Conservation (phyloP, 2,888 invertebrate species). For the Drosophila monieri region DNA sequence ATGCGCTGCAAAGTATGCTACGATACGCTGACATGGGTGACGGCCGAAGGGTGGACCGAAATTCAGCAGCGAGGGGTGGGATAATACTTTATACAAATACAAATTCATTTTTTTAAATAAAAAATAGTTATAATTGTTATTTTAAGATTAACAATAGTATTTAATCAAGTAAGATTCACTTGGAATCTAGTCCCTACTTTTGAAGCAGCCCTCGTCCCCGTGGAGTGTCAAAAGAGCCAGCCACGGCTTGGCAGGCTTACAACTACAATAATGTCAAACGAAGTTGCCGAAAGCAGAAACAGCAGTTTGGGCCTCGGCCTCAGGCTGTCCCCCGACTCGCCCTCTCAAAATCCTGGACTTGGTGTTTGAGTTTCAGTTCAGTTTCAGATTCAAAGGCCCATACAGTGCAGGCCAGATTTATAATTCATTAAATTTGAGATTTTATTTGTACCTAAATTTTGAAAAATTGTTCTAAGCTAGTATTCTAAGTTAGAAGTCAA, state of each 20-base stretch:
- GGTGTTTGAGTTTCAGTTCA: constrained; percentile 72
- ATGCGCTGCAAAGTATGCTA: constrained; percentile 57
- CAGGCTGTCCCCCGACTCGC: constrained; percentile 3
- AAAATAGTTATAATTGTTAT: background rate
- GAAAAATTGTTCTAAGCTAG: background rate
- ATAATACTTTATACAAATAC: background rate
- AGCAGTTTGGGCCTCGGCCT: constrained; percentile 31
- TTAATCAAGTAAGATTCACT: too few relatives aligned
- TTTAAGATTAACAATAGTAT: too few relatives aligned
- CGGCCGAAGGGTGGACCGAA: constrained; percentile 8
- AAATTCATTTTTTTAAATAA: too few relatives aligned
- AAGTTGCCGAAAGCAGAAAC: constrained; percentile 60
- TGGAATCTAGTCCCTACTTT: background rate
- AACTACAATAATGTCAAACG: constrained; percentile 68
- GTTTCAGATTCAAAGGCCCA: constrained; percentile 41
- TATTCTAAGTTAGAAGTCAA: too few relatives aligned
- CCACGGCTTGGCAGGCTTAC: constrained; percentile 55
- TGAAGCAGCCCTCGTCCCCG: constrained; percentile 18
- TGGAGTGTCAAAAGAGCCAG: constrained; percentile 25
- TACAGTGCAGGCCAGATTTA: background rate
- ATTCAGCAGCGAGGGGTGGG: background rate
- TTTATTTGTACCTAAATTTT: background rate
- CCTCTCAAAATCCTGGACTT: constrained; percentile 2
- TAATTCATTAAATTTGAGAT: background rate
- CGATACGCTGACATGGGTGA: constrained; percentile 32